Conservation (phyloP, 2,888 invertebrate genomes). For the Eristalinus aeneus region DNA sequence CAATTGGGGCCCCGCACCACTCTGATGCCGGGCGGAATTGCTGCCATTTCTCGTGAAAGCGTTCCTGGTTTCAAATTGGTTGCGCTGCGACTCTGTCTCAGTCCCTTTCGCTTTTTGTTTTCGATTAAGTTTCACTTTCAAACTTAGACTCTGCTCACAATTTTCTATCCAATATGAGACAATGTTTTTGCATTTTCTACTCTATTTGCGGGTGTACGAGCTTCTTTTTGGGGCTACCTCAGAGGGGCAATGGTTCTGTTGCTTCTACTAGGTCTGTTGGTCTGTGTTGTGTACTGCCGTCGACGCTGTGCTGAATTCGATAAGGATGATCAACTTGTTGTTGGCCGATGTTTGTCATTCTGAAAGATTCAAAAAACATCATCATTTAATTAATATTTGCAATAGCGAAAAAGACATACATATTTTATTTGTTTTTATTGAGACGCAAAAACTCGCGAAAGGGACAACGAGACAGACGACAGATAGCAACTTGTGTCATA, state of each 20-base stretch:
- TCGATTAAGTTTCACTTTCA: conserved; percentile 12
- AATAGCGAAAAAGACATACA: background rate
- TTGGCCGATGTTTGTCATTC: conserved; percentile 37
- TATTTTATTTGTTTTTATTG: background rate
- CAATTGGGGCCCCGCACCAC: conserved; percentile 91
- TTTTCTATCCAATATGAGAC: conserved; percentile 29
- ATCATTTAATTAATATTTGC: conserved; percentile 17
- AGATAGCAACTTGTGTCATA: conserved; percentile 4
- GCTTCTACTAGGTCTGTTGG: background rate
- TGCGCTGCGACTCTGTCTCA: background rate
- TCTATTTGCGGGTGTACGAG: background rate
- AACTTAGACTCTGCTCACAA: conserved; percentile 6
- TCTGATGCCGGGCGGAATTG: conserved; percentile 86
- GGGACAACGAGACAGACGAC: background rate
- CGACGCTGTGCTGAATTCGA: conserved; percentile 19
- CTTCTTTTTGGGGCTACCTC: background rate
- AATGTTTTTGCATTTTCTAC: conserved; percentile 55
- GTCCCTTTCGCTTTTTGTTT: background rate
- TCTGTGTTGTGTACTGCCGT: background rate
- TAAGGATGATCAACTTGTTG: conserved; percentile 14
- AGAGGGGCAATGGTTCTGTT: conserved; percentile 36
- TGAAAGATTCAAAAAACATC: conserved; percentile 32
- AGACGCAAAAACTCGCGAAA: conserved; percentile 9
- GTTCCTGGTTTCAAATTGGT: background rate
- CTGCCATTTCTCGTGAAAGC: conserved; percentile 69